phyloP scores from a whole-genome alignment of 2,113 vertebrate species.

The pig (Sus scrofa) region DNA sequence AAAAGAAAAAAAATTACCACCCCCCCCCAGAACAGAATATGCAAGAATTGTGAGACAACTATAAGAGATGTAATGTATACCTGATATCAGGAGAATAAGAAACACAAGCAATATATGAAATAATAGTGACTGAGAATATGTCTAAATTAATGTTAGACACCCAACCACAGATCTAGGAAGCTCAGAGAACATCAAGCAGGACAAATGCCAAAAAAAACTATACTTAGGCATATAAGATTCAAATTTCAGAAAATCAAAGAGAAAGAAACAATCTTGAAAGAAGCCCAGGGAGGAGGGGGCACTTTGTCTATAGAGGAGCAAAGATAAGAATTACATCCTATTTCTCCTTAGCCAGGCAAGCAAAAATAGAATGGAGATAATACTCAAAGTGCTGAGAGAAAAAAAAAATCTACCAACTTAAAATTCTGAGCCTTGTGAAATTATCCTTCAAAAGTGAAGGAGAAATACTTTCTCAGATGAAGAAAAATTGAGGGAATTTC shows the following conservation, averaged over 20 bases:
- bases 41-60: constrained; percentile 7
- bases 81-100: neutral
- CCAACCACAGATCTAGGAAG: constrained; percentile 2
- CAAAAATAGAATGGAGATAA: neutral
- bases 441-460: neutral
- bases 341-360: neutral
- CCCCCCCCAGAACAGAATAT: neutral
- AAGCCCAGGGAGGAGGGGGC: neutral
- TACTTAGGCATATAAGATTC: neutral
- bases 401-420: neutral
- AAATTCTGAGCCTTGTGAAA: neutral
- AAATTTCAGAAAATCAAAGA: neutral
- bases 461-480: neutral
- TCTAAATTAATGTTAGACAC: constrained; percentile 1
- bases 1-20: neutral
- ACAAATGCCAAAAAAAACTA: constrained; percentile 29
- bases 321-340: neutral
- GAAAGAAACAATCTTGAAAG: neutral
- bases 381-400: neutral
- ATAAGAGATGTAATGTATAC: neutral
- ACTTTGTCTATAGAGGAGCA: neutral
- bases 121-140: constrained; percentile 6
- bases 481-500: neutral
- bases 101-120: constrained; percentile 40
- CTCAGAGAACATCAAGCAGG: neutral